These are phyloP conservation scores for Temnothorax ravouxi DNA, from an alignment of 2,888 invertebrate species.

Conservation along the genomic window DNA sequence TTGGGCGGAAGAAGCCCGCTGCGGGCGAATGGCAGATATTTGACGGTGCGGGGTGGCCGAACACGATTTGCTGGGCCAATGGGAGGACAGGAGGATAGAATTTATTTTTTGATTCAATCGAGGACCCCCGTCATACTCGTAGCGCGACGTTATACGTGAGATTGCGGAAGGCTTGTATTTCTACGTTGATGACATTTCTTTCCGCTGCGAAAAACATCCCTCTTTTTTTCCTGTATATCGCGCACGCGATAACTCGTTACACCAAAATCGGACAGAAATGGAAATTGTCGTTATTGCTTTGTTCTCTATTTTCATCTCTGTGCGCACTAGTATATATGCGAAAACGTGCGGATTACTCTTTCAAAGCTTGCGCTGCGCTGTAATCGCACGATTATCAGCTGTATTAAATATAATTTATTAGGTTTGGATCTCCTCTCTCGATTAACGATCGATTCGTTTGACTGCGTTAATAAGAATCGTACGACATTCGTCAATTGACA, in stretches of 20 bases:
- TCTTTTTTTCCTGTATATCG: slow-evolving; percentile 36
- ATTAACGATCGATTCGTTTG: neutral
- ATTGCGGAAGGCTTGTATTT: slow-evolving; percentile 59
- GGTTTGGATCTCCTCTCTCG: neutral
- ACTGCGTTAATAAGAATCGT: neutral
- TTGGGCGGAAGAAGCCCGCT: slow-evolving; percentile 75
- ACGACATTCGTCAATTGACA: neutral
- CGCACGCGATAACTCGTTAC: slow-evolving; percentile 51
- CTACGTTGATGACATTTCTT: slow-evolving; percentile 56
- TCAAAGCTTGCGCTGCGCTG: neutral
- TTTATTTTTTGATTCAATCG: slow-evolving; percentile 73
- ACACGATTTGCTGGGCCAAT: slow-evolving; percentile 75
- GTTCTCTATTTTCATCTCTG: slow-evolving; percentile 39
- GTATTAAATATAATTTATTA: slow-evolving; percentile 21
- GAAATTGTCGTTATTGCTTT: slow-evolving; percentile 52
- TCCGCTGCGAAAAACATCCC: slow-evolving; percentile 50
- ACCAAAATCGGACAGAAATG: slow-evolving; percentile 53
- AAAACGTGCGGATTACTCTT: slow-evolving; percentile 7
- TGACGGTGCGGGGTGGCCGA: slow-evolving; percentile 74
- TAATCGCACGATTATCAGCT: neutral
- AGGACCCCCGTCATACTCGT: slow-evolving; percentile 62
- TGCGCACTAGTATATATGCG: neutral
- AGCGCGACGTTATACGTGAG: slow-evolving; percentile 63
- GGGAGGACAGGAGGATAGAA: slow-evolving; percentile 66
- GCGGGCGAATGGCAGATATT: slow-evolving; percentile 77